Evolutionary conservation across 2,113 vertebrate species (phyloP).

Genomic region (Crotalus tigris): DNA sequence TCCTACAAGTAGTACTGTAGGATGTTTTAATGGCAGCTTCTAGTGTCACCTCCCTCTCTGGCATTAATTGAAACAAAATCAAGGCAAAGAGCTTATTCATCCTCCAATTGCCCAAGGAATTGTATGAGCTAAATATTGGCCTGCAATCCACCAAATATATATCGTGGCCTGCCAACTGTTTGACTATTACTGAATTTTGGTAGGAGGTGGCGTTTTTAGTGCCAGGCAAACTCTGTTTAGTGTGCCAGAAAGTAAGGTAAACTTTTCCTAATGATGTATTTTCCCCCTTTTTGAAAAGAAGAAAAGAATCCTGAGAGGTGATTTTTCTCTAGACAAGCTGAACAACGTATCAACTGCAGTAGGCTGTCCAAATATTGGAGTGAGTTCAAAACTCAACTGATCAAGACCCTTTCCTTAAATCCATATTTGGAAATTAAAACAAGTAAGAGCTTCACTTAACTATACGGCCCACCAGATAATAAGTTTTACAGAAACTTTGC

Average conservation of each 20-base stretch:
- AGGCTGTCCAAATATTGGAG: neutral
- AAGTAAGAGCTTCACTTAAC: neutral
- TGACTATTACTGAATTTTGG: neutral
- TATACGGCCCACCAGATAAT: neutral
- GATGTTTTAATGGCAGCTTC: neutral
- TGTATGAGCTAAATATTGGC: neutral
- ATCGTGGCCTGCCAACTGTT: neutral
- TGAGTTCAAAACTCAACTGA: neutral
- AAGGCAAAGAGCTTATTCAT: neutral
- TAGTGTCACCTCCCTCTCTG: neutral
- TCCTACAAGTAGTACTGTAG: neutral
- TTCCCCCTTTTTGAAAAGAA: neutral
- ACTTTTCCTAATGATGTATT: neutral
- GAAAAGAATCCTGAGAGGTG: neutral
- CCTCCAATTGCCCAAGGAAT: neutral
- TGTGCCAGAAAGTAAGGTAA: neutral
- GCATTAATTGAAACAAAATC: neutral
- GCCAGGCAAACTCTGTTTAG: neutral
- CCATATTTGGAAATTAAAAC: neutral
- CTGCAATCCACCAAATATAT: neutral
- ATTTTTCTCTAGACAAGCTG: neutral
- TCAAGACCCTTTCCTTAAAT: neutral
- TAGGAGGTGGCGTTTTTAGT: neutral
- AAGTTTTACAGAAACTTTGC: neutral
- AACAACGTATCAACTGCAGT: neutral